phyloP scores from a whole-genome alignment of 2,888 invertebrate species.

The Ophraella communa region DNA sequence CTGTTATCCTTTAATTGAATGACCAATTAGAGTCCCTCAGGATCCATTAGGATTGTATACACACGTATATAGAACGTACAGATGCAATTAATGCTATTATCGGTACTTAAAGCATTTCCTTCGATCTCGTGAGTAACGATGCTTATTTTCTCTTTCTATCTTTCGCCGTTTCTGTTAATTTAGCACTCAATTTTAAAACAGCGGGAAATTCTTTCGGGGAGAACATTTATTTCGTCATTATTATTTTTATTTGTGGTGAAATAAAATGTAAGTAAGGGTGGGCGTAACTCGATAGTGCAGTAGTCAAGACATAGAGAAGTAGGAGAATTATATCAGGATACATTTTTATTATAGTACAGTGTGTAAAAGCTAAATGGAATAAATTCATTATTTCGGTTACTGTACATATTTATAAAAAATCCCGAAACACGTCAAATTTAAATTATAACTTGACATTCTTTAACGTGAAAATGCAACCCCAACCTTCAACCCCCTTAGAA shows the following conservation, averaged over 20 bases:
- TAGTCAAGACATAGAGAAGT: too few species aligned
- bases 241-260: neutral
- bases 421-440: too few species aligned
- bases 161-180: neutral
- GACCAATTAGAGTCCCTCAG: slow-evolving; percentile 50
- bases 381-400: too few species aligned
- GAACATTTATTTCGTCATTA: neutral
- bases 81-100: slow-evolving; percentile 49
- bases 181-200: neutral
- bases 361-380: too few species aligned
- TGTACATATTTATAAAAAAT: too few species aligned
- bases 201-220: neutral
- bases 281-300: neutral
- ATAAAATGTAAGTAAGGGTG: neutral
- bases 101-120: slow-evolving; percentile 40
- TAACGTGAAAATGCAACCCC: too few species aligned
- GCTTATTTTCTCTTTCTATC: neutral
- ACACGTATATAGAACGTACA: slow-evolving; percentile 29
- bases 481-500: too few species aligned
- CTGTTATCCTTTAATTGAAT: slow-evolving; percentile 51
- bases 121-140: slow-evolving; percentile 17
- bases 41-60: slow-evolving; percentile 46
- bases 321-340: too few species aligned
- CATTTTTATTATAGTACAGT: too few species aligned
- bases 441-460: too few species aligned